Conservation (phyloP, 92 coral and sea anemone genomes). For the Zoanthus sociatus region DNA sequence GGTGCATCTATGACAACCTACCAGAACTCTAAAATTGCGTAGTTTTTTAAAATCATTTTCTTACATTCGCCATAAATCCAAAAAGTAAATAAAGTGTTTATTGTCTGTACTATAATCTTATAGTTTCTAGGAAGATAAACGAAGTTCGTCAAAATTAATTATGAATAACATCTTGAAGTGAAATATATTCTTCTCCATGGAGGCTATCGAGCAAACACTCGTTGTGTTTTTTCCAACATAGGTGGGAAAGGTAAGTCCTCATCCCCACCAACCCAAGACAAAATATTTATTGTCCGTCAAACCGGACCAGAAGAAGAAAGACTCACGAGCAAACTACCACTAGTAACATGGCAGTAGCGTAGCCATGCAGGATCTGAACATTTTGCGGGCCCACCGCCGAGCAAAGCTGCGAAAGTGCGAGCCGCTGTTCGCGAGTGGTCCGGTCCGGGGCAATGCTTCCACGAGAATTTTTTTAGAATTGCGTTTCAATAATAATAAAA, state of each 20-base stretch:
- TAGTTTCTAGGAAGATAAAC: not conserved
- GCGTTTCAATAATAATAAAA: too few species aligned
- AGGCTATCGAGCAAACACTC: too few species aligned
- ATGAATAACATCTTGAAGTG: too few species aligned
- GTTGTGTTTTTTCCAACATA: not conserved
- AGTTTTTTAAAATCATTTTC: not conserved
- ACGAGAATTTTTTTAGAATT: too few species aligned
- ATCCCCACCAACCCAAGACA: not conserved
- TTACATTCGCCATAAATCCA: not conserved
- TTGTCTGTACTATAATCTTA: not conserved
- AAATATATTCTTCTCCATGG: too few species aligned
- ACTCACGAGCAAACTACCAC: not conserved
- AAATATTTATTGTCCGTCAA: not conserved
- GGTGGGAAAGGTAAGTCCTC: not conserved
- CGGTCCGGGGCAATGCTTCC: too few species aligned
- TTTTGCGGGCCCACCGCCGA: too few species aligned
- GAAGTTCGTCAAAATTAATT: not conserved
- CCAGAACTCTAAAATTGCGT: not conserved
- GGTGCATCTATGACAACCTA: not conserved
- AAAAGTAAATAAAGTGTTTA: not conserved
- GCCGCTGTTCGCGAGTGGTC: too few species aligned
- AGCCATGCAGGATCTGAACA: too few species aligned
- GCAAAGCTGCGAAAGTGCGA: too few species aligned
- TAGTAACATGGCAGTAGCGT: not conserved
- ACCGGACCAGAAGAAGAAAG: not conserved